Conservation (phyloP, 2,888 invertebrate genomes). For the Cyclophora punctaria region DNA sequence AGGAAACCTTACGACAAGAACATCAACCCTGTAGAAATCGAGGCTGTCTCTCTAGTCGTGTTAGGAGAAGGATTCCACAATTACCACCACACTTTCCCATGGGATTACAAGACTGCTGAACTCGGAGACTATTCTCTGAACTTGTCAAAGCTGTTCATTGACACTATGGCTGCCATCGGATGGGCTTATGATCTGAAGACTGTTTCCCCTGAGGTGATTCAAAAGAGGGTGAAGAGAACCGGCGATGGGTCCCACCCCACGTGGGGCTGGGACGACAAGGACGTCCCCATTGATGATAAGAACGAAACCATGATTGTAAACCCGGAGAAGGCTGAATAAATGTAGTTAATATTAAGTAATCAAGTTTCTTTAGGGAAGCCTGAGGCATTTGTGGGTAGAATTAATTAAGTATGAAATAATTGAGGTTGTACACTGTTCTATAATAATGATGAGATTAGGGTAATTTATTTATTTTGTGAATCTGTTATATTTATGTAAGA, state of each 20-base stretch:
- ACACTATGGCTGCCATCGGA: slow-evolving; percentile 86
- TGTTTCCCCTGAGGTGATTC: slow-evolving; percentile 80
- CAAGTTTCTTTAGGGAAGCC: no score
- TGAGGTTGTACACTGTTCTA: no score
- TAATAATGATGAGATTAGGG: no score
- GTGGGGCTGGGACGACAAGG: slow-evolving; percentile 85
- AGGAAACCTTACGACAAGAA: slow-evolving; percentile 82
- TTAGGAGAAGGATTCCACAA: slow-evolving; percentile 91
- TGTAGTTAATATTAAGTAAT: neutral
- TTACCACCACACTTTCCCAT: slow-evolving; percentile 89
- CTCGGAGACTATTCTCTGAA: slow-evolving; percentile 82
- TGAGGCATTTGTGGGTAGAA: no score
- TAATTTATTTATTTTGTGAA: no score
- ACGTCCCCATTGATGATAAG: slow-evolving; percentile 39
- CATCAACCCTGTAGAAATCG: slow-evolving; percentile 83
- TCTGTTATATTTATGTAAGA: no score
- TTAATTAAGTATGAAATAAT: no score
- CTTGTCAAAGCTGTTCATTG: slow-evolving; percentile 83
- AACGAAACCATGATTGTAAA: slow-evolving; percentile 29
- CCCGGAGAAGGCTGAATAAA: slow-evolving; percentile 37
- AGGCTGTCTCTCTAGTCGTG: slow-evolving; percentile 77
- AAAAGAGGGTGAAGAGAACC: slow-evolving; percentile 81
- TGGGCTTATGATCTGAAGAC: slow-evolving; percentile 92
- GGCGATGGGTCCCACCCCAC: slow-evolving; percentile 83
- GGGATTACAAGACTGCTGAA: slow-evolving; percentile 89